phyloP scores from a whole-genome alignment of 53 echinoderm and acorn worm species.

The Echinometra lucunter region DNA sequence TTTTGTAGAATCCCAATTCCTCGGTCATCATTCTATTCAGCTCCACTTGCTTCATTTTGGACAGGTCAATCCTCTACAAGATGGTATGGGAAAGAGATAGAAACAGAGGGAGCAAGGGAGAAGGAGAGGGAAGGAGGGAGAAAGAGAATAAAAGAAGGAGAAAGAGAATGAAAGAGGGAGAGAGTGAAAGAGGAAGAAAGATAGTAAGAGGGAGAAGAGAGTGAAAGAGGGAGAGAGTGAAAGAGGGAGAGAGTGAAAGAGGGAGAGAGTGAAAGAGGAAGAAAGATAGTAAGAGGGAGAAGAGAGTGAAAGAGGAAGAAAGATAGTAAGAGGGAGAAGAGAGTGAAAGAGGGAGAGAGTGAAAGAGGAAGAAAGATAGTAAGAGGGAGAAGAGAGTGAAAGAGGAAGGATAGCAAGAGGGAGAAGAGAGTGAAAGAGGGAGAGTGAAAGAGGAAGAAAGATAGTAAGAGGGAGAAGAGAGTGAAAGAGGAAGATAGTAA shows the following conservation, averaged over 20 bases:
- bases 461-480: no score
- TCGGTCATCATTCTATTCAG: conserved; percentile 71
- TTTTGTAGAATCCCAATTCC: conserved; percentile 84
- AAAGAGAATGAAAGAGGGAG: neutral
- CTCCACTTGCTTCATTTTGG: conserved; percentile 63
- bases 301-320: no score
- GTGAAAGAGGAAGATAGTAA: no score
- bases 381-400: no score
- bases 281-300: no score
- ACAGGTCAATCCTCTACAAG: conserved; percentile 76
- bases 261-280: neutral
- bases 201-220: neutral
- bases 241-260: neutral
- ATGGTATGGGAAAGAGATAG: neutral
- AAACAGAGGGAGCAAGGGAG: neutral
- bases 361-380: no score
- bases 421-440: no score
- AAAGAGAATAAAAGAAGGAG: neutral
- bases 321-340: no score
- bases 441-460: no score
- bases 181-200: neutral
- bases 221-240: neutral
- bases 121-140: neutral
- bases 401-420: no score
- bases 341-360: no score